Evolutionary conservation across 92 coral and sea anemone species (phyloP).

Genomic region (Umimayanthus kanabou): DNA sequence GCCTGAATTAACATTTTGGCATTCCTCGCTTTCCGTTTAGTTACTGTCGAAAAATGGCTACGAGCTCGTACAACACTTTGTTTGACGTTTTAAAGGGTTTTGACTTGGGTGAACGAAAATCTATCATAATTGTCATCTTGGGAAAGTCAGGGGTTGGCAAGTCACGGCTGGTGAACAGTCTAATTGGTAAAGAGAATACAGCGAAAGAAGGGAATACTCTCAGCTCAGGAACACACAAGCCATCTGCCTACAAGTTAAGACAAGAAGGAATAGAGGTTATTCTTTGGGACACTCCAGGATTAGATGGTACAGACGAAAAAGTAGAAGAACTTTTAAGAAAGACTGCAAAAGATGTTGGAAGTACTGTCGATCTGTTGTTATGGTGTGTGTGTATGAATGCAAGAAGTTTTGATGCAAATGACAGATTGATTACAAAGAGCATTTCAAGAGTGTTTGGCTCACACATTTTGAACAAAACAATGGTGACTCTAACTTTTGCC

Average conservation of each 20-base stretch:
- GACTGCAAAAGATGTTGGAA: not conserved
- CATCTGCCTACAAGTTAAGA: not conserved
- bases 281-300: not conserved
- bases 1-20: no score
- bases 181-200: not conserved
- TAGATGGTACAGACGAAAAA: not conserved
- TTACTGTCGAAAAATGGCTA: no score
- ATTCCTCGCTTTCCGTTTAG: no score
- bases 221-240: not conserved
- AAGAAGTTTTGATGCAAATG: not conserved
- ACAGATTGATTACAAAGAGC: not conserved
- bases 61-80: no score
- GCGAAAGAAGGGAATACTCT: not conserved
- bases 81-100: no score
- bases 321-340: not conserved
- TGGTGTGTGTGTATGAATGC: not conserved
- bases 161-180: not conserved
- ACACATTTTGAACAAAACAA: not conserved
- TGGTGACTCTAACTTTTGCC: not conserved
- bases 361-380: not conserved
- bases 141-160: not conserved
- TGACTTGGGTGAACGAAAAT: not conserved
- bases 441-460: not conserved
- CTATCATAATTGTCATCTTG: not conserved
- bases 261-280: not conserved